Evolutionary conservation across 1,140 invertebrate species (phyloP), one percentile per base, ranked within the genome.

Genomic region (Brachionus rubens): DNA sequence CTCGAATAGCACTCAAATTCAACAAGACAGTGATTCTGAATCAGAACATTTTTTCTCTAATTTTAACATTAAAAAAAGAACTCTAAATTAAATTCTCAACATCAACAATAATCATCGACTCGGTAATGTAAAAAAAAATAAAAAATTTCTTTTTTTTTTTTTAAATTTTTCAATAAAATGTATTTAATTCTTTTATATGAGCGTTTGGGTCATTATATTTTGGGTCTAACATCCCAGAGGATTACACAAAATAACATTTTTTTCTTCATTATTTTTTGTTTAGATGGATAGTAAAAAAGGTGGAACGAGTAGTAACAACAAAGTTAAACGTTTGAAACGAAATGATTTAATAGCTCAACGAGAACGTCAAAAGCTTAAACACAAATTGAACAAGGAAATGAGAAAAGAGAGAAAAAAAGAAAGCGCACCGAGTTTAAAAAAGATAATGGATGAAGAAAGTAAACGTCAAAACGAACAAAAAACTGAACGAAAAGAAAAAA

Each of bases 51-150:
- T 65, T 26, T 65, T 65, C n/a, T 65, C 59, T 12, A 65, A 65
- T 65, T 65, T 65, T 65, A 65, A 65, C 41, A 65, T 65, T 9
- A 65, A 65, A 65, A 65, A 65, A 65, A 65, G 59, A 65, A 24
- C 59, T 43, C 19, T 65, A 65, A 65, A 65, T 43, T 65, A 65
- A 65, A 19, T 21, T 65, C 28, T 24, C n/a, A n/a, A n/a, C n/a
- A n/a, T n/a, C n/a, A n/a, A n/a, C n/a, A n/a, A n/a, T n/a, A n/a
- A n/a, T n/a, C n/a, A n/a, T n/a, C n/a, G n/a, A n/a, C 50, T 28
- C 24, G 54, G 30, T 14, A 26, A 54, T 54, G 9, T 2, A 54
- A 26, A 6, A 6, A 54, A 54, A 28, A 26, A 5, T 9, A 26
- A 54, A 54, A 2, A 1, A 52, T 52, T 52, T 52, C 26, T 52